Evolutionary conservation across 2,797 vertebrate genomes (phyloP).

Genomic region (Hybognathus amarus): DNA sequence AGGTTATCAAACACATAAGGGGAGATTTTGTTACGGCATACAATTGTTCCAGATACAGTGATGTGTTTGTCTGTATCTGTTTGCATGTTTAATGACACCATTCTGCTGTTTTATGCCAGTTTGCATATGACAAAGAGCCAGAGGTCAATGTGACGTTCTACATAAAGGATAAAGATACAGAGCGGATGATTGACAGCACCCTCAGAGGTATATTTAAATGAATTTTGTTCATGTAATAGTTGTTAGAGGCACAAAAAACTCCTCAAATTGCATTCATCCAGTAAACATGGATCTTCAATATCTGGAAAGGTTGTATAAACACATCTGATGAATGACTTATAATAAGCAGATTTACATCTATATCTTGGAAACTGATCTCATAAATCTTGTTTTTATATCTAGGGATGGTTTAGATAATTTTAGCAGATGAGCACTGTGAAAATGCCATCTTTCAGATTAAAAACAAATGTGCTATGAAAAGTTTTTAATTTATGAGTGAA

Average conservation of each 20-base stretch:
- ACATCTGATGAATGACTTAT: neutral
- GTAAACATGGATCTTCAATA: neutral
- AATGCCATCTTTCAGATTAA: neutral
- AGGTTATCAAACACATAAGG: constrained; percentile 6
- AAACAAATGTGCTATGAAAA: neutral
- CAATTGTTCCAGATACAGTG: neutral
- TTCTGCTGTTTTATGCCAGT: constrained; percentile 71
- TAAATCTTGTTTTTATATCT: neutral
- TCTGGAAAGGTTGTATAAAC: neutral
- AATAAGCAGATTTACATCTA: neutral
- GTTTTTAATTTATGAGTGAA: neutral
- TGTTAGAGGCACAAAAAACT: neutral
- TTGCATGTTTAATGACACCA: neutral
- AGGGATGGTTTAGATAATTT: neutral
- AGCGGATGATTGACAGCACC: constrained; percentile 90
- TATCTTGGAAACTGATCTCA: neutral
- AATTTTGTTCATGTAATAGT: neutral
- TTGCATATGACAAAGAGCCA: constrained; percentile 83
- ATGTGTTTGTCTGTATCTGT: constrained; percentile 4
- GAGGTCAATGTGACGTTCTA: constrained; percentile 87
- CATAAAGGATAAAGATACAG: constrained; percentile 76
- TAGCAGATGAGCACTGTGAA: neutral
- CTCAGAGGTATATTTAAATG: constrained; percentile 82
- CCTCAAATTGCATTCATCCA: neutral
- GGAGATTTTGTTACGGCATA: neutral